Conservation (phyloP, 2,113 vertebrate genomes). For the Austrofundulus limnaeus region DNA sequence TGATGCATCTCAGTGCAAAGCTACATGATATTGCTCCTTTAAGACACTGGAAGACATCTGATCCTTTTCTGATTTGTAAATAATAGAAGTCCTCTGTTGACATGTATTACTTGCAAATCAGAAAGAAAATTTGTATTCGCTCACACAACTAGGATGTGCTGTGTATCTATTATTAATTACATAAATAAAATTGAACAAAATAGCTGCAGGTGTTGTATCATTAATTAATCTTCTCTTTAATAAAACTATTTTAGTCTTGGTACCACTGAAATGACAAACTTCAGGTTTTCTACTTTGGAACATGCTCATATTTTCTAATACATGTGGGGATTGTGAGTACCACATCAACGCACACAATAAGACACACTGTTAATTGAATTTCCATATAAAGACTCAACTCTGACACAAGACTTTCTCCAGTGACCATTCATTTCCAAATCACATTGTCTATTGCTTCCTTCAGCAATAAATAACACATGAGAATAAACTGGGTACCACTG, state of each 20-base stretch:
- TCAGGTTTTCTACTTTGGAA: not conserved
- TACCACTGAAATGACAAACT: not conserved
- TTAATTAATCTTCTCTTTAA: not conserved
- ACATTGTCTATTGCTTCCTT: conserved; percentile 18
- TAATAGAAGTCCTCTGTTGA: too few relatives aligned
- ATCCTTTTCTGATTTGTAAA: too few relatives aligned
- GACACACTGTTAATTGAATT: conserved; percentile 4
- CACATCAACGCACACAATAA: not conserved
- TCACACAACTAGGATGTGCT: not conserved
- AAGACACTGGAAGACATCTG: too few relatives aligned
- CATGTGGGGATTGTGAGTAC: not conserved
- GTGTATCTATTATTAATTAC: not conserved
- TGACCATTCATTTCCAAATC: conserved; percentile 20
- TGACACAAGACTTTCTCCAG: conserved; percentile 10
- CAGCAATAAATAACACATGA: conserved; percentile 31
- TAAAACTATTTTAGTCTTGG: not conserved
- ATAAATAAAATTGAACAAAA: not conserved
- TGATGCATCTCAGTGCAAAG: too few relatives aligned
- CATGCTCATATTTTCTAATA: too few relatives aligned
- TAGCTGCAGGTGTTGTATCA: not conserved
- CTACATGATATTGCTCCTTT: too few relatives aligned
- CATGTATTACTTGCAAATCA: too few relatives aligned
- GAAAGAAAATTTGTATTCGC: too few relatives aligned
- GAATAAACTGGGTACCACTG: conserved; percentile 43
- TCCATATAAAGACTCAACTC: conserved; percentile 2